phyloP scores from a whole-genome alignment of 30 jellyfish, hydroid and myxozoan species.

The Turritopsis dohrnii region DNA sequence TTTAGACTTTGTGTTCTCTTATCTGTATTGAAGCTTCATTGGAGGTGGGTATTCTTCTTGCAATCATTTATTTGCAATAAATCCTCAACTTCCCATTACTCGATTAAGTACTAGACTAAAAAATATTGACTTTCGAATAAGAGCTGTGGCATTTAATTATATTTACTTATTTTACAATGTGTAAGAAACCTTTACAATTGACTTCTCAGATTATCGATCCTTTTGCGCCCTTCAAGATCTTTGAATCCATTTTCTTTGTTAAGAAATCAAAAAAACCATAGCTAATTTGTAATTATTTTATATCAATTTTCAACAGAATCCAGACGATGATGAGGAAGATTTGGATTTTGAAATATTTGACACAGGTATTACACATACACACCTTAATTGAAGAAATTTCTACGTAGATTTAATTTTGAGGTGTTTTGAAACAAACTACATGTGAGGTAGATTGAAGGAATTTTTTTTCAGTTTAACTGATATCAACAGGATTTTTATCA shows the following conservation, averaged over 20 bases:
- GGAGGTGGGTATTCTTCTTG: neutral
- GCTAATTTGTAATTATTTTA: neutral
- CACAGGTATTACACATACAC: neutral
- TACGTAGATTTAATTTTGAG: neutral
- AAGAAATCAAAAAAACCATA: neutral
- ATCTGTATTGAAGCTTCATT: neutral
- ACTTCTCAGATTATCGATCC: neutral
- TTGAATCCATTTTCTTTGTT: neutral
- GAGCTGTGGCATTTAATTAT: neutral
- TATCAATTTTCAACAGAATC: neutral
- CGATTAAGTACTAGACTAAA: neutral
- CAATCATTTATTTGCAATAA: neutral
- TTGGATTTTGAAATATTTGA: neutral
- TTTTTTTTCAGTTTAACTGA: neutral
- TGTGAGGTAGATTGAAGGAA: neutral
- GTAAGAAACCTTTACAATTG: neutral
- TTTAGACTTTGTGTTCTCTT: neutral
- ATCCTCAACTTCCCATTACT: too few relatives aligned
- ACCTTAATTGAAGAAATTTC: neutral
- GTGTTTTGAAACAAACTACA: neutral
- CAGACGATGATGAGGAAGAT: too few relatives aligned
- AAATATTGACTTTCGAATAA: too few relatives aligned
- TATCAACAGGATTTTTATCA: neutral
- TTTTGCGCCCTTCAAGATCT: too few relatives aligned
- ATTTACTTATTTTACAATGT: neutral